phyloP scores from a whole-genome alignment of 1,140 invertebrate genomes.

The Grapholita molesta region DNA sequence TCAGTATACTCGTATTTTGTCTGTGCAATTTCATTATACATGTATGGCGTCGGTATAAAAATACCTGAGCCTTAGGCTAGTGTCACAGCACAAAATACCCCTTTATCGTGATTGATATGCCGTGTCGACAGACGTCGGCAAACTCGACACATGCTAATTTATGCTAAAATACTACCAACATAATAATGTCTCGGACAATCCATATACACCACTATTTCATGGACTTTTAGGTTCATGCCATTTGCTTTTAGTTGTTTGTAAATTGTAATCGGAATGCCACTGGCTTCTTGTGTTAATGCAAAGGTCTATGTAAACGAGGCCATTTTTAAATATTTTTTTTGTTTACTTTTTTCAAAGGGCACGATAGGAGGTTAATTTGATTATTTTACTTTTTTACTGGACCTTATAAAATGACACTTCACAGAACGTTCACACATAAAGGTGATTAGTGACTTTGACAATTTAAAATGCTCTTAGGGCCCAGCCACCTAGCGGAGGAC shows the following conservation, averaged over 20 bases:
- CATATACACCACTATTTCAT: not conserved
- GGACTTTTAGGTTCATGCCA: not conserved
- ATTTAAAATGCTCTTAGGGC: too few relatives aligned
- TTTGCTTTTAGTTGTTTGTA: not conserved
- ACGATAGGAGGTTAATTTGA: not conserved
- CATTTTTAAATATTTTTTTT: conserved; percentile 20
- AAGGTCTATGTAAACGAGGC: conserved; percentile 24
- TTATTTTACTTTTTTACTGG: not conserved
- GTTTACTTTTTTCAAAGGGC: conserved; percentile 4
- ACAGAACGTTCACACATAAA: too few relatives aligned
- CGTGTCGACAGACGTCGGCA: conserved; percentile 19
- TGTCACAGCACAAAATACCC: conserved; percentile 22
- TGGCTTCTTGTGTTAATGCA: conserved; percentile 20
- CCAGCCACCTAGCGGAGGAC: too few relatives aligned
- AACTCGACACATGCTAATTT: conserved; percentile 30
- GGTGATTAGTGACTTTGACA: too few relatives aligned
- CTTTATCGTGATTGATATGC: conserved; percentile 30
- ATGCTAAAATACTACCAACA: conserved; percentile 22
- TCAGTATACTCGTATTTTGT: too few relatives aligned
- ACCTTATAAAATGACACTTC: not conserved
- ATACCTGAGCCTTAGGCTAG: conserved; percentile 24
- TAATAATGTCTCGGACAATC: not conserved
- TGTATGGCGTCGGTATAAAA: not conserved
- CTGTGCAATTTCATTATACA: not conserved
- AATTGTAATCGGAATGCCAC: conserved; percentile 21